Evolutionary conservation across 2,113 vertebrate species (phyloP).

Genomic region (Eulemur macaco): DNA sequence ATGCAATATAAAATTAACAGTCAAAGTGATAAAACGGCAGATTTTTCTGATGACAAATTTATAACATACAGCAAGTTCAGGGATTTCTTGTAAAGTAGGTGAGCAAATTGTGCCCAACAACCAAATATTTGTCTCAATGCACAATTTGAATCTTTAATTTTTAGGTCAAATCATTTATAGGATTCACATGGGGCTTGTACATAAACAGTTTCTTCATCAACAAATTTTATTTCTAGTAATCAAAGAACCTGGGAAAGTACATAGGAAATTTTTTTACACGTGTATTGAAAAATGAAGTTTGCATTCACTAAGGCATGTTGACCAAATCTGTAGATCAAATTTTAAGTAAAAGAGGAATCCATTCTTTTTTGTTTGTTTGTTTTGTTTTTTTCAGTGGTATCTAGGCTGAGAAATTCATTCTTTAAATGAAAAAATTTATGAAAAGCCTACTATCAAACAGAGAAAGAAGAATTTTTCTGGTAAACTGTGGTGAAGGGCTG

Average conservation of each 20-base stretch:
- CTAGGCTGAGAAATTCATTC: too few species aligned
- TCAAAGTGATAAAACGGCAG: not conserved
- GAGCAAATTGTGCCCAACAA: not conserved
- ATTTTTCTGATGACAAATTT: not conserved
- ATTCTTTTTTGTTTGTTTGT: not conserved
- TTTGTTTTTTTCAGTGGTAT: too few species aligned
- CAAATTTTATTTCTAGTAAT: not conserved
- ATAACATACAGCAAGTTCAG: not conserved
- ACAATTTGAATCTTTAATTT: not conserved
- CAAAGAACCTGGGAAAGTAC: not conserved
- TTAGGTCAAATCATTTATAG: not conserved
- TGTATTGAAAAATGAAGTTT: constrained; percentile 9
- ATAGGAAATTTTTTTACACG: not conserved
- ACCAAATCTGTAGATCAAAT: not conserved
- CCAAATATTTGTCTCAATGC: not conserved
- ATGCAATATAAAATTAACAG: not conserved
- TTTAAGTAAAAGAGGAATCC: not conserved
- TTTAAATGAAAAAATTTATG: not conserved
- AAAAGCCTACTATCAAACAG: not conserved
- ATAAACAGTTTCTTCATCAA: not conserved
- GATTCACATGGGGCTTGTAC: not conserved
- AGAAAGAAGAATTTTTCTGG: not conserved
- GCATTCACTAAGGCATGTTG: not conserved
- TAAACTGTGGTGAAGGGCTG: not conserved
- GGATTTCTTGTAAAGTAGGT: not conserved